phyloP scores from a whole-genome alignment of 2,888 invertebrate genomes.

The Clitarchus hookeri region DNA sequence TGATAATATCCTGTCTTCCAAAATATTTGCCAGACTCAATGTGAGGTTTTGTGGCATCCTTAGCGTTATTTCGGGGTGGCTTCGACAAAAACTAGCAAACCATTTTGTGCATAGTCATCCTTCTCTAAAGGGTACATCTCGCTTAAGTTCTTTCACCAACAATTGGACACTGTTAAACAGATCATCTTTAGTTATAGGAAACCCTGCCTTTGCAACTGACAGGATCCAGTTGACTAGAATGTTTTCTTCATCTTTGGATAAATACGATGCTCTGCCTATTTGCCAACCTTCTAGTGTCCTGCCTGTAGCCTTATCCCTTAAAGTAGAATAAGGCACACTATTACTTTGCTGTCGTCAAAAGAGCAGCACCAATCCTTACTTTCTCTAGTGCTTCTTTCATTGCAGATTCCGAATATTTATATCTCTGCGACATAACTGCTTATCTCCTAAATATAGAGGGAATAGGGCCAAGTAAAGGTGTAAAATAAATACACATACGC shows the following conservation, averaged over 20 bases:
- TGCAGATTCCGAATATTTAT: no score
- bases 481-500: no score
- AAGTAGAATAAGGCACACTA: no score
- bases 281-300: no score
- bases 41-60: slow-evolving; percentile 48
- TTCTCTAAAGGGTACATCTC: slow-evolving; percentile 36
- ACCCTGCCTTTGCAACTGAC: background rate
- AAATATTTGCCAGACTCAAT: slow-evolving; percentile 45
- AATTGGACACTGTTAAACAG: background rate
- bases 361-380: no score
- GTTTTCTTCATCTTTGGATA: background rate
- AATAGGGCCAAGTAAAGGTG: no score
- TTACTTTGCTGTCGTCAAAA: no score
- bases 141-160: slow-evolving; percentile 19
- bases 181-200: slow-evolving; percentile 5
- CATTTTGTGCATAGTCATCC: slow-evolving; percentile 47
- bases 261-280: no score
- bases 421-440: no score
- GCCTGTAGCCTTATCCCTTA: no score
- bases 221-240: background rate
- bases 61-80: slow-evolving; percentile 48
- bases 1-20: slow-evolving; percentile 45
- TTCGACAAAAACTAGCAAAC: slow-evolving; percentile 49
- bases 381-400: no score
- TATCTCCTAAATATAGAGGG: no score